phyloP scores from a whole-genome alignment of 2,888 invertebrate genomes.

The Prosopocoilus inquinatus region DNA sequence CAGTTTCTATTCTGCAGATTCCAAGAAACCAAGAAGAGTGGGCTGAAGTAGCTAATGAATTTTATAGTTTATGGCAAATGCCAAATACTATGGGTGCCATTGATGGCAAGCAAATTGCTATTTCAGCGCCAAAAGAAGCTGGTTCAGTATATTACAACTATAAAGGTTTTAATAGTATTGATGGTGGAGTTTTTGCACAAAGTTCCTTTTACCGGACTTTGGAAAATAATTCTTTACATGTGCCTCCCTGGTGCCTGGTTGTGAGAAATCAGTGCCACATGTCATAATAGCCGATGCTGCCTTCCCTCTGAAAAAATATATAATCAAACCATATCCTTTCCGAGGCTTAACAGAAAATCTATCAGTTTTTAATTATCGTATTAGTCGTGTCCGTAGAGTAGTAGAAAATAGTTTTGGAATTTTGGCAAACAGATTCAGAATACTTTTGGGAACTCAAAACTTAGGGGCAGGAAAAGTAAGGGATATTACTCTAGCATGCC shows the following conservation, averaged over 20 bases:
- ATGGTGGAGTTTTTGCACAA: no score
- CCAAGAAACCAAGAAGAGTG: neutral
- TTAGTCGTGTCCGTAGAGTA: conserved; percentile 23
- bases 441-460: conserved; percentile 17
- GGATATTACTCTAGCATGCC: conserved; percentile 18
- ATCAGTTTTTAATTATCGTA: conserved; percentile 37
- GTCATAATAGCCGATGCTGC: neutral
- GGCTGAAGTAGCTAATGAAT: no score
- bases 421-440: conserved; percentile 22
- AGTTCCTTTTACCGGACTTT: no score
- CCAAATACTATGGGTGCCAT: no score
- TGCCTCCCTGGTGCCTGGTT: no score
- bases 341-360: conserved; percentile 26
- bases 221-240: no score
- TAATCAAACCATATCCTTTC: conserved; percentile 1
- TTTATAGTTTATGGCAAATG: no score
- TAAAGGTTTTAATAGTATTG: no score
- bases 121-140: no score
- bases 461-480: conserved; percentile 17
- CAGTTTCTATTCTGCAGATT: neutral
- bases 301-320: neutral
- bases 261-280: neutral
- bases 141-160: no score
- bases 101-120: no score
- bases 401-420: conserved; percentile 25